Evolutionary conservation across 2,888 invertebrate genomes (phyloP), one percentile per base, ranked within the genome.

Genomic region (Drosophila nigritarsus): DNA sequence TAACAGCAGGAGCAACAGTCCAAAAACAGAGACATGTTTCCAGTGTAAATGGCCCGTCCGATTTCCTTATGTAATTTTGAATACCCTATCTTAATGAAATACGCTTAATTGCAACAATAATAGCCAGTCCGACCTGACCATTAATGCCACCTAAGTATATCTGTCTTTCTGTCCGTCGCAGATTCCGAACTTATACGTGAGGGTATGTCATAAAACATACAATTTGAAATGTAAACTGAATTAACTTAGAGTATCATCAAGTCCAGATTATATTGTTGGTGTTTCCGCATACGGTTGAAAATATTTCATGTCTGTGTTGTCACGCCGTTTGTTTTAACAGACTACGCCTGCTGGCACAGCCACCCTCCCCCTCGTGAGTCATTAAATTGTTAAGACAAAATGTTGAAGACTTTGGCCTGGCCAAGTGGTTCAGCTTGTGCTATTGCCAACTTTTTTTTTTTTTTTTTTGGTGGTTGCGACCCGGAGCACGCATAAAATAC

Each of bases 401-500:
- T 72, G 55, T 78, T 75, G 66, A 80, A 73, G 65, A 38, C 48
- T 58, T 20, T 34, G 60, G 30, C 38, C 36, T 62, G 66, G 65
- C 50, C 76, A 69, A 77, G 78, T 73, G 73, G 40, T 48, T 42
- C 18, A 3, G 49, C 32, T 29, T 50, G 40, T 42, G 59, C 64
- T 72, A 65, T 72, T 71, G 77, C 62, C 65, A 70, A 82, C 73
- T 74, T 68, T 42, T 4, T 34, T 34, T 38, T 38, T n/a, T 34
- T 18, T 38, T 38, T 34, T 38, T 38, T 18, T 15, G 66, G 61
- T 70, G 65, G 48, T 27, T 64, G 27, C 40, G 59, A 55, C 75
- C 75, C 78, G 78, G 30, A 80, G 45, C 70, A 75, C 79, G 73
- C 86, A 83, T 88, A 86, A 88, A 88, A 87, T 62, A 83, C 69